Percentiles rank a stretch among this genome's conserved stretches.
These are phyloP conservation scores for Dendrolimus houi DNA, from an alignment of 2,888 invertebrate genomes.

Conservation along the genomic window DNA sequence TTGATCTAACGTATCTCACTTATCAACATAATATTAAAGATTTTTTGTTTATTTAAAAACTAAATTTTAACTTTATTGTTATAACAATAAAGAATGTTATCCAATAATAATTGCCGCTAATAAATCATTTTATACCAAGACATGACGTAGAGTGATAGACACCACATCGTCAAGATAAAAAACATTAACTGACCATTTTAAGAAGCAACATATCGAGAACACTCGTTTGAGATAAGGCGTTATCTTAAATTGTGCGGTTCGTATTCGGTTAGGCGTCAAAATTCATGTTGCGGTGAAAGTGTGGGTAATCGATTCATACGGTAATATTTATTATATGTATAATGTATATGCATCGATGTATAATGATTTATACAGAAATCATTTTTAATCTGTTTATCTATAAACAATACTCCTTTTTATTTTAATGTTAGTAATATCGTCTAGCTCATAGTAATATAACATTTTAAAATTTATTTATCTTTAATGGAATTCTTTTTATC, in stretches of 20 bases:
- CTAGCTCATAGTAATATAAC: too few species aligned
- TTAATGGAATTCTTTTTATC: too few species aligned
- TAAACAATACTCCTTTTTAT: too few species aligned
- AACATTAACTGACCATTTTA: constrained; percentile 34
- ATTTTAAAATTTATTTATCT: too few species aligned
- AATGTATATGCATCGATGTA: constrained; percentile 34
- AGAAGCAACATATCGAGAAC: constrained; percentile 49
- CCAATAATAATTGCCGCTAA: constrained; percentile 26
- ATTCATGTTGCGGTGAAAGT: constrained; percentile 45
- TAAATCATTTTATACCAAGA: constrained; percentile 54
- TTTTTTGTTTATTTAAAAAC: constrained; percentile 17
- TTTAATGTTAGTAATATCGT: too few species aligned
- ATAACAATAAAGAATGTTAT: constrained; percentile 28
- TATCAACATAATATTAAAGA: constrained; percentile 38
- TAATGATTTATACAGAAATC: constrained; percentile 37
- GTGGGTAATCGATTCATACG: constrained; percentile 40
- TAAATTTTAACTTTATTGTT: constrained; percentile 26
- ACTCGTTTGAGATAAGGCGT: constrained; percentile 44
- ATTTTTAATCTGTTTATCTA: constrained; percentile 2
- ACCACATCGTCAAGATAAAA: constrained; percentile 28
- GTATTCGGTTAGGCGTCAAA: constrained; percentile 30
- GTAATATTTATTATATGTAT: constrained; percentile 17
- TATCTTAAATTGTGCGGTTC: constrained; percentile 53
- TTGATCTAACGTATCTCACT: constrained; percentile 39
- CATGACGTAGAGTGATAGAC: constrained; percentile 52